Conservation (phyloP, 2,888 invertebrate genomes). For the Drosophila paramelanica region DNA sequence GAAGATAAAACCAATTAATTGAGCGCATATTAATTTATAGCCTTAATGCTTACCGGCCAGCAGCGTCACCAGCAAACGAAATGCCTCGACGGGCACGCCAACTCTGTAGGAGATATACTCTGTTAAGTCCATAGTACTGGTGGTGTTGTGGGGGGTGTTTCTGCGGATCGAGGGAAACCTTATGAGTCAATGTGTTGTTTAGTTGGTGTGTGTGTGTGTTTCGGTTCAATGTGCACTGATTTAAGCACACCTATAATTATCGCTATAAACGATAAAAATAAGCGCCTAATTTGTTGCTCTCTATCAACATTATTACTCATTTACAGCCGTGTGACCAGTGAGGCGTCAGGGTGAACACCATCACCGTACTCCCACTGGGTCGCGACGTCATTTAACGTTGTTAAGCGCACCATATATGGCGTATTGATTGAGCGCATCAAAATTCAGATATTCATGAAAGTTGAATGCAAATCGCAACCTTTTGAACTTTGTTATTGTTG, state of each 20-base stretch:
- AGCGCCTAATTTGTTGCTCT: conserved; percentile 20
- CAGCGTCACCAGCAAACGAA: conserved; percentile 88
- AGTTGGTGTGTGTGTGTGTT: conserved; percentile 4
- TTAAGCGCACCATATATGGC: not conserved
- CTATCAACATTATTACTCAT: conserved; percentile 20
- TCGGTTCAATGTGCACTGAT: conserved; percentile 25
- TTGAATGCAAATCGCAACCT: not conserved
- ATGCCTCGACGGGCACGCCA: conserved; percentile 88
- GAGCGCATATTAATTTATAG: not conserved
- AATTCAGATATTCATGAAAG: not conserved
- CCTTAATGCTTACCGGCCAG: conserved; percentile 86
- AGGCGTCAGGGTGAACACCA: conserved; percentile 26
- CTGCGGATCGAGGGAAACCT: conserved; percentile 19
- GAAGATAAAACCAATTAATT: not conserved
- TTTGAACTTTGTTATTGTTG: conserved; percentile 3
- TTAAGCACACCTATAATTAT: conserved; percentile 17
- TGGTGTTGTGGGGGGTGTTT: not conserved
- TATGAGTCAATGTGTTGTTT: conserved; percentile 29
- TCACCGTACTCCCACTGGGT: conserved; percentile 15
- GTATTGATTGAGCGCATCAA: conserved; percentile 23
- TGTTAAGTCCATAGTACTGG: conserved; percentile 9
- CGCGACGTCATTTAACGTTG: conserved; percentile 13
- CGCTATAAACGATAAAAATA: not conserved
- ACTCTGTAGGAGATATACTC: conserved; percentile 28
- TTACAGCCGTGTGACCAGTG: conserved; percentile 1